Base-by-base conservation (phyloP, 2,888 invertebrate genomes). In the Eueremaeus valkanovi region DNA sequence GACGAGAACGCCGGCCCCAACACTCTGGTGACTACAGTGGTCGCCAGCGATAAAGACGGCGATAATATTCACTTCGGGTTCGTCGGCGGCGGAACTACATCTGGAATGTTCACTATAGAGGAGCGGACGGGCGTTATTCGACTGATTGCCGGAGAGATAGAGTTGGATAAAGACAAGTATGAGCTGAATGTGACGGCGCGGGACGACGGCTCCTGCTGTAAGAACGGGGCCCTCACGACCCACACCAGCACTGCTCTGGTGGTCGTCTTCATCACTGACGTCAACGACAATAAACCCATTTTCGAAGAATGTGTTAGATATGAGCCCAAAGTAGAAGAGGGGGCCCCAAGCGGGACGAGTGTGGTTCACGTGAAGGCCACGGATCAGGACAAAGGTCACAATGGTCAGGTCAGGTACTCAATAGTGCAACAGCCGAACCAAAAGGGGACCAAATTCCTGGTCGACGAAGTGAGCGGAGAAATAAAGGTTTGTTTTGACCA, bases 131-230 rank as follows among this genome's bases (percentile, higher is more conserved):
- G 81, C 79, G 95, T 95, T 40, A 95, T 95, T 80, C 90, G 95
- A 78, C 85, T 95, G 74, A 93, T 93, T 81, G 91, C 89, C 80
- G 92, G 93, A 82, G 89, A 90, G 6, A 95, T 95, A 79, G 89
- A 91, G 0, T 85, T 95, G 79, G 95, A 95, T 82, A 88, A 92
- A 78, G 95, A 95, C 83, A 95, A 95, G 83, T 97, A 97, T 83
- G 94, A 94, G 83, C 85, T 99, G 76, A 98, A 97, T 83, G 95
- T 99, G 11, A 95, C 96, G 0, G 98, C 98, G 1, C 89, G 93
- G 86, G 99, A 99, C 83, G 98, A 99, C 83, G 98, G 98, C 0
- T 92, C 93, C 0, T 99, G 98, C 83, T 99, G 98, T 83, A 91
- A 90, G 18, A 92, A 93, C 79, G 93, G 93, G 3, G 92, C 91